These are phyloP conservation scores for Ellobius talpinus DNA, from an alignment of 2,113 vertebrate species.

Conservation along the genomic window DNA sequence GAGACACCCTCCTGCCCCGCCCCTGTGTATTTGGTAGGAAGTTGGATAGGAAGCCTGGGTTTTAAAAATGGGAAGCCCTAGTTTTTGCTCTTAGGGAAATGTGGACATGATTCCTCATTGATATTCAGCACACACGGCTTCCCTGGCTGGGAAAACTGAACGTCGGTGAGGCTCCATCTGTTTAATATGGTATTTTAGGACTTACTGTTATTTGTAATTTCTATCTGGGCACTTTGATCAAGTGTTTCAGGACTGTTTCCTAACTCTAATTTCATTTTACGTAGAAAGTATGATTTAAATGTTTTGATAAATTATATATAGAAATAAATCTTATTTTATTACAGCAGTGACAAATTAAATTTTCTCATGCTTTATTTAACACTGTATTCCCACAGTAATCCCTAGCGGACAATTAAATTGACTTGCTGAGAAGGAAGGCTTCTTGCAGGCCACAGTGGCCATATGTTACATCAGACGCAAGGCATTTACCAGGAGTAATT, in stretches of 20 bases:
- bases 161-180: conserved; percentile 70
- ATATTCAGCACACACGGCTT: conserved; percentile 47
- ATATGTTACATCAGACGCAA: conserved; percentile 60
- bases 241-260: conserved; percentile 64
- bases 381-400: conserved; percentile 63
- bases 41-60: not conserved
- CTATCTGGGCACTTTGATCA: conserved; percentile 70
- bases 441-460: conserved; percentile 39
- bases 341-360: conserved; percentile 64
- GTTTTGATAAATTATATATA: conserved; percentile 64
- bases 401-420: conserved; percentile 65
- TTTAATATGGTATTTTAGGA: conserved; percentile 72
- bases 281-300: conserved; percentile 59
- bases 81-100: not conserved
- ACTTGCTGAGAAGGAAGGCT: conserved; percentile 49
- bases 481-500: conserved; percentile 43
- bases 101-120: conserved; percentile 51
- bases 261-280: conserved; percentile 68
- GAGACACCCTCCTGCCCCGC: not conserved
- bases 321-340: conserved; percentile 72
- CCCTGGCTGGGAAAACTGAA: conserved; percentile 72
- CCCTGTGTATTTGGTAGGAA: not conserved
- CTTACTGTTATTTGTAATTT: conserved; percentile 72
- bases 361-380: conserved; percentile 71
- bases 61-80: not conserved